phyloP scores from a whole-genome alignment of 2,888 invertebrate species.

The Metallyticus violacea region DNA sequence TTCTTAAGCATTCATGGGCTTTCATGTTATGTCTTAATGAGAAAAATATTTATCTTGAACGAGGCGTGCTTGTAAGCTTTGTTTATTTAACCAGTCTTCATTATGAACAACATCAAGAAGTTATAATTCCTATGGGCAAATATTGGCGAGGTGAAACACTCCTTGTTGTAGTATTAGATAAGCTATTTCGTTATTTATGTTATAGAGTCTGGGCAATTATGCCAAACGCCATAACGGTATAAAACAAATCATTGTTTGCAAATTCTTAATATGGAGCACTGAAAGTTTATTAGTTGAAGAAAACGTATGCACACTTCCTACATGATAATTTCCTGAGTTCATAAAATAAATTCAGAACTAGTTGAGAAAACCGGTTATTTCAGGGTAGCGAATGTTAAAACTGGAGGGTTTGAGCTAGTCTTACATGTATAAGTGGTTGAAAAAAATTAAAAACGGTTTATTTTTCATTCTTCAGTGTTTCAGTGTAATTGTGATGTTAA shows the following conservation, averaged over 20 bases:
- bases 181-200: background rate
- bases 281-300: no score
- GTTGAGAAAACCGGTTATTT: no score
- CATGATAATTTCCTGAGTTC: no score
- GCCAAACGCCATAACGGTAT: no score
- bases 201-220: background rate
- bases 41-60: background rate
- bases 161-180: background rate
- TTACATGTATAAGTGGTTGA: no score
- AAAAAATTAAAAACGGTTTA: no score
- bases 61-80: background rate
- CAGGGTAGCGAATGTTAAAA: no score
- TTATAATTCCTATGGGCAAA: background rate
- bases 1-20: background rate
- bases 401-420: no score
- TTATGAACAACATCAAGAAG: background rate
- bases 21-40: background rate
- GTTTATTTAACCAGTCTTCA: background rate
- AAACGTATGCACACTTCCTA: no score
- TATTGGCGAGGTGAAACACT: background rate
- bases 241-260: background rate
- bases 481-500: no score
- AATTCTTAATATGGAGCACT: background rate
- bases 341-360: no score
- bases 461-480: no score